Base-by-base conservation (phyloP, 2,113 vertebrate species). In the Columba livia region DNA sequence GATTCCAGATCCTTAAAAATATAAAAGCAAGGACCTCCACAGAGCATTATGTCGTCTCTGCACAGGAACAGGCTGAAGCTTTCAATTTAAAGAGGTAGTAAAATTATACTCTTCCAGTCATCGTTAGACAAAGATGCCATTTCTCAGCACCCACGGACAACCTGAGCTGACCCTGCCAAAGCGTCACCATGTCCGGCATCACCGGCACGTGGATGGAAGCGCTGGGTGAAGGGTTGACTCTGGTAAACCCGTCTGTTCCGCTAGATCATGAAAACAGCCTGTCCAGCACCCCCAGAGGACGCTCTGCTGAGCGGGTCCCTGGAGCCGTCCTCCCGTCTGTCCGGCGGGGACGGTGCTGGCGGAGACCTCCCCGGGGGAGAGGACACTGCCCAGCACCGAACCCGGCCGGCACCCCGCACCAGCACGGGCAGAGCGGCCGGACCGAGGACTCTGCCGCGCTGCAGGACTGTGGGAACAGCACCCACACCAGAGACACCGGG, bases 201-300 rank as follows among this genome's bases (percentile, higher is more conserved):
- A 25, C 32, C 0, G 1, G 28, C 56, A 75, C 0, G 1, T 9
- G 15, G 12, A 15, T 57, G 12, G 12, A 53, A 19, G 56, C 2
- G 0, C 47, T 11, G 32, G 15, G 11, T 12, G 10, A 69, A 36
- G 57, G 26, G 21, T 6, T 1, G 6, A 34, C 50, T 24, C 28
- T 12, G 42, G 24, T 38, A 13, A 38, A 36, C 48, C 17, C 2
- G 0, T 38, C 21, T 54, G 29, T 16, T 19, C 34, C 31, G 20
- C 51, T 12, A 5, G 36, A 4, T 3, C 10, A n/a, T 3, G 8
- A 26, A 67, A 64, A 15, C 13, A n/a, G 13, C 21, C 44, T 17
- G 12, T 7, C 17, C 32, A 34, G 44, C 3, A 25, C 36, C 20
- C 14, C 12, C 57, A 56, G 57, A 29, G 32, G 25, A 40, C 32